Conservation (phyloP, 1,140 invertebrate species). For the Reticulitermes speratus region DNA sequence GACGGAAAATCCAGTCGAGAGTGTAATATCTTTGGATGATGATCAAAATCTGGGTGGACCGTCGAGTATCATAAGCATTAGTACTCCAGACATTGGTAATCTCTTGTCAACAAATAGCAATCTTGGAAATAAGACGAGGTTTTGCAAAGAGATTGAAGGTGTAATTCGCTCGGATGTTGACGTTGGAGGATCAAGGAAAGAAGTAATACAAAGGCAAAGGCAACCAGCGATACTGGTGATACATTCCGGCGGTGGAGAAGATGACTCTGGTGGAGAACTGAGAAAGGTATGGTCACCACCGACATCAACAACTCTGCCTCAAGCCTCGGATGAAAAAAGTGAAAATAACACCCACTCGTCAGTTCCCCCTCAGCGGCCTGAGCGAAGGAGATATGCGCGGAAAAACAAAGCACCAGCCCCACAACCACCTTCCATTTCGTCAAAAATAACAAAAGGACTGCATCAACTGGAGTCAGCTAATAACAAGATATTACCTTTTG, state of each 20-base stretch:
- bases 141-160: slow-evolving; percentile 33
- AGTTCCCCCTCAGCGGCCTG: slow-evolving; percentile 41
- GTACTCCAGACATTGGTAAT: slow-evolving; percentile 40
- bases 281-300: slow-evolving; percentile 30
- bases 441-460: not conserved
- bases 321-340: not conserved
- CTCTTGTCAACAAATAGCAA: slow-evolving; percentile 39
- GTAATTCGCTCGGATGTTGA: slow-evolving; percentile 31
- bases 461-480: not conserved
- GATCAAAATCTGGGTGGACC: slow-evolving; percentile 35
- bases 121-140: slow-evolving; percentile 37
- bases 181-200: not conserved
- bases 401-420: slow-evolving; percentile 41
- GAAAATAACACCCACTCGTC: not conserved
- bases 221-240: slow-evolving; percentile 33
- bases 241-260: not conserved
- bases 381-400: slow-evolving; percentile 38
- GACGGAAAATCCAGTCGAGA: slow-evolving; percentile 26
- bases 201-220: slow-evolving; percentile 28
- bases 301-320: not conserved
- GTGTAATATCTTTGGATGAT: not conserved
- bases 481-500: not conserved
- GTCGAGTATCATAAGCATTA: slow-evolving; percentile 43
- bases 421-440: not conserved
- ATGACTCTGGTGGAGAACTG: slow-evolving; percentile 13